Conservation (phyloP, 1,140 invertebrate species). For the Tribolium madens region DNA sequence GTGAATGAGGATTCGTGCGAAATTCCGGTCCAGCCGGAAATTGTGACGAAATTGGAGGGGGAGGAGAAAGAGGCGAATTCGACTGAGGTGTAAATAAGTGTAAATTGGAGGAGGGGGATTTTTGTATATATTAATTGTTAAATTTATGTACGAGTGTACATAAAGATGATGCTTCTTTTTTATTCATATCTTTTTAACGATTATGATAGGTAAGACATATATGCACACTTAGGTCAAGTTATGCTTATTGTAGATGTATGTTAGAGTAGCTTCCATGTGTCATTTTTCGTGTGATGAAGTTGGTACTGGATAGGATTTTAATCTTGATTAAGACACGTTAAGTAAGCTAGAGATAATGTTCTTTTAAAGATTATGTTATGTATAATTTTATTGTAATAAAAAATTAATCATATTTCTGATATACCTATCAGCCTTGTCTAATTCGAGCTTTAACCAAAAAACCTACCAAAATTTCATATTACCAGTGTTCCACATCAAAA, state of each 20-base stretch:
- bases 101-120: slow-evolving; percentile 10
- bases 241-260: slow-evolving; percentile 43
- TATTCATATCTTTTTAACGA: slow-evolving; percentile 52
- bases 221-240: slow-evolving; percentile 34
- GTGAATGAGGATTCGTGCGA: slow-evolving; percentile 59
- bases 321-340: slow-evolving; percentile 37
- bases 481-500: no score
- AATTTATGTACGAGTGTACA: slow-evolving; percentile 56
- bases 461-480: no score
- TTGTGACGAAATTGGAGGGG: slow-evolving; percentile 52
- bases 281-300: slow-evolving; percentile 35
- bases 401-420: not conserved
- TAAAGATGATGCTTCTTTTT: slow-evolving; percentile 48
- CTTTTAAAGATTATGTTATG: slow-evolving; percentile 42
- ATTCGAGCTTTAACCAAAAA: no score
- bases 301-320: slow-evolving; percentile 32
- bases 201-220: slow-evolving; percentile 11
- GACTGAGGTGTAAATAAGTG: slow-evolving; percentile 49
- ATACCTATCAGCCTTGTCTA: no score
- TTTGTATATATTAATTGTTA: slow-evolving; percentile 55
- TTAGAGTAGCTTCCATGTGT: slow-evolving; percentile 41
- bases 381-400: slow-evolving; percentile 47
- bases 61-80: slow-evolving; percentile 43
- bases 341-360: slow-evolving; percentile 36
- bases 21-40: slow-evolving; percentile 61